phyloP scores from a whole-genome alignment of 2,113 vertebrate genomes.

The Thryonomys swinderianus region DNA sequence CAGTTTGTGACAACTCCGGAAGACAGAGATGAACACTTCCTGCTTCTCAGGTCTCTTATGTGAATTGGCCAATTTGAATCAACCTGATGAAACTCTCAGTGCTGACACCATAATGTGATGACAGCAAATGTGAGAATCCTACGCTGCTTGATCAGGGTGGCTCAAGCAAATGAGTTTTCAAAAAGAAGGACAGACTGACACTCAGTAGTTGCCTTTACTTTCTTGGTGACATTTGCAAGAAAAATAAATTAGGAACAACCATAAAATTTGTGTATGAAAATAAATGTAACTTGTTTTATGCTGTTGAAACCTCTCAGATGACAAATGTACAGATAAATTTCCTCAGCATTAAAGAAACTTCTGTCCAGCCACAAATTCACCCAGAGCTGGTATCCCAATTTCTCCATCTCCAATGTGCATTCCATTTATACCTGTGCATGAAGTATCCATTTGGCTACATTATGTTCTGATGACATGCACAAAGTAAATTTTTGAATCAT shows the following conservation, averaged over 20 bases:
- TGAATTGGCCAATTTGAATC: background rate
- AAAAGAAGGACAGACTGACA: background rate
- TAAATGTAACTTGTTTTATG: background rate
- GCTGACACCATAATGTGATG: background rate
- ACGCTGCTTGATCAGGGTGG: background rate
- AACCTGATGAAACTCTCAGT: background rate
- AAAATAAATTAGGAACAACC: slow-evolving; percentile 28
- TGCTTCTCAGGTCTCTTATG: background rate
- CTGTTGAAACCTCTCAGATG: background rate
- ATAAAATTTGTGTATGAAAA: slow-evolving; percentile 44
- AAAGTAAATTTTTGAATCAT: background rate
- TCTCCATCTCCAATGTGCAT: background rate
- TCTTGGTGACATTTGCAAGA: background rate
- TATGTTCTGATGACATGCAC: background rate
- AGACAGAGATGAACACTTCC: background rate
- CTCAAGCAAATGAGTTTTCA: slow-evolving; percentile 17
- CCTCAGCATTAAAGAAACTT: background rate
- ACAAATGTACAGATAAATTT: slow-evolving; percentile 1
- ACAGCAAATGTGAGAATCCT: background rate
- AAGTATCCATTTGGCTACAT: slow-evolving; percentile 5
- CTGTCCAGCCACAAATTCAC: background rate
- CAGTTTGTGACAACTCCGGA: background rate
- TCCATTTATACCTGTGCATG: background rate
- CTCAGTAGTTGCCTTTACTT: background rate
- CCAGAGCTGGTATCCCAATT: background rate